Percentiles rank a stretch among this genome's conserved stretches.
Conservation (phyloP, 2,797 vertebrate species). For the Spinus pinus region DNA sequence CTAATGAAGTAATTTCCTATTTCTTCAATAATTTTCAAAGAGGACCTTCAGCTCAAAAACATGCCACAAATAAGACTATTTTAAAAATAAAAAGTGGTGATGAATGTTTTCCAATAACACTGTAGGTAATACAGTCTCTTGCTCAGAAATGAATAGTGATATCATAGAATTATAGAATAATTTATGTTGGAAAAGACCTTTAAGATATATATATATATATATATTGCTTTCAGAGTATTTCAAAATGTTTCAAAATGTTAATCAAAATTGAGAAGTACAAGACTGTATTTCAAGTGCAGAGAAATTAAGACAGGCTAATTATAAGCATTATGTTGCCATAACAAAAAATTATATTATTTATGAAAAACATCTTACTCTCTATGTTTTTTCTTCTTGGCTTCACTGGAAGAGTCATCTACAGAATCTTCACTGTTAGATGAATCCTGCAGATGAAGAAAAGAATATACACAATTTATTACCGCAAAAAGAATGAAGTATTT, state of each 20-base stretch:
- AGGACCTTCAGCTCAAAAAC: neutral
- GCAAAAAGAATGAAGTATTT: constrained; percentile 1
- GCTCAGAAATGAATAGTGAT: neutral
- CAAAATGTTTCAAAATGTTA: neutral
- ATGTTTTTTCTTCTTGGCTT: constrained; percentile 82
- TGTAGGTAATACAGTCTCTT: constrained; percentile 2
- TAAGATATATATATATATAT: neutral
- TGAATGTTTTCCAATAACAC: neutral
- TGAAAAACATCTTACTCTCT: constrained; percentile 81
- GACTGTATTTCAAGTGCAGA: neutral
- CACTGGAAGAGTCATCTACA: constrained; percentile 78
- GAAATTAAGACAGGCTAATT: neutral
- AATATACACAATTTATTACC: neutral
- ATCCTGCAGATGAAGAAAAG: constrained; percentile 75
- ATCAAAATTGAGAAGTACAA: neutral
- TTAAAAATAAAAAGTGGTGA: neutral
- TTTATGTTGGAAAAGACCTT: neutral
- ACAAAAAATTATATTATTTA: neutral
- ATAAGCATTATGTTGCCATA: neutral
- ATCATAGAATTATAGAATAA: neutral
- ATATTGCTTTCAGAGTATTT: neutral
- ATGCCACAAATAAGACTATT: neutral
- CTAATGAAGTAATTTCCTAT: neutral
- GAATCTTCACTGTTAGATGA: constrained; percentile 86
- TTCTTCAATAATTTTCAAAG: neutral